phyloP scores from a whole-genome alignment of 2,113 vertebrate species.

The Struthidea cinerea region DNA sequence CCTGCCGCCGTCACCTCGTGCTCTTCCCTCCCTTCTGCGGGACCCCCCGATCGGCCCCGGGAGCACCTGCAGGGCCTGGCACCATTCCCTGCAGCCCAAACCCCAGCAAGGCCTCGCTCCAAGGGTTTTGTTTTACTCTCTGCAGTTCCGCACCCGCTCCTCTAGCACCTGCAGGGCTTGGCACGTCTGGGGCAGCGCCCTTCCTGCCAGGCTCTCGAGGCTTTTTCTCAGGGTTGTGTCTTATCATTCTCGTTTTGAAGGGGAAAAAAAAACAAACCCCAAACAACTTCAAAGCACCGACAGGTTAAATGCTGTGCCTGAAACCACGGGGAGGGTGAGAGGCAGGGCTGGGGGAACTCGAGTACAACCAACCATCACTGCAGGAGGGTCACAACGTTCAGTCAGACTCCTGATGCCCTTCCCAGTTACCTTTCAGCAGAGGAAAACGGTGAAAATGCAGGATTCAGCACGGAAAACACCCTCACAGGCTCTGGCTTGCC shows the following conservation, averaged over 20 bases:
- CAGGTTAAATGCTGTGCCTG: neutral
- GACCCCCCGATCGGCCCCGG: accelerated
- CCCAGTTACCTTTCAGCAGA: neutral
- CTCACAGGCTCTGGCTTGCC: neutral
- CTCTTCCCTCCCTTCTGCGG: neutral
- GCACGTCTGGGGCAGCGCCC: neutral
- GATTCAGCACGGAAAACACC: neutral
- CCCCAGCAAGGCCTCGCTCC: neutral
- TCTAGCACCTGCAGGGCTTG: neutral
- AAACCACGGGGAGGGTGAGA: neutral
- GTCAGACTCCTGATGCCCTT: neutral
- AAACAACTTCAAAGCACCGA: neutral
- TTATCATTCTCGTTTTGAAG: neutral
- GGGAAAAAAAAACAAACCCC: neutral
- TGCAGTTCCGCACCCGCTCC: neutral
- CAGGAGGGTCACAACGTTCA: neutral
- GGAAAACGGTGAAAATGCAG: neutral
- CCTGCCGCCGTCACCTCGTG: neutral
- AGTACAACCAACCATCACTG: neutral
- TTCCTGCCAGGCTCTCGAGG: neutral
- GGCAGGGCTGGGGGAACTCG: neutral
- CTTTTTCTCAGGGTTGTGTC: neutral
- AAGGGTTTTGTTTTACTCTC: neutral
- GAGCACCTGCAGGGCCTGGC: neutral
- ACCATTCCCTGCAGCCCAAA: neutral